These are phyloP conservation scores for Istiophorus platypterus DNA, from an alignment of 2,113 vertebrate species.

Conservation along the genomic window DNA sequence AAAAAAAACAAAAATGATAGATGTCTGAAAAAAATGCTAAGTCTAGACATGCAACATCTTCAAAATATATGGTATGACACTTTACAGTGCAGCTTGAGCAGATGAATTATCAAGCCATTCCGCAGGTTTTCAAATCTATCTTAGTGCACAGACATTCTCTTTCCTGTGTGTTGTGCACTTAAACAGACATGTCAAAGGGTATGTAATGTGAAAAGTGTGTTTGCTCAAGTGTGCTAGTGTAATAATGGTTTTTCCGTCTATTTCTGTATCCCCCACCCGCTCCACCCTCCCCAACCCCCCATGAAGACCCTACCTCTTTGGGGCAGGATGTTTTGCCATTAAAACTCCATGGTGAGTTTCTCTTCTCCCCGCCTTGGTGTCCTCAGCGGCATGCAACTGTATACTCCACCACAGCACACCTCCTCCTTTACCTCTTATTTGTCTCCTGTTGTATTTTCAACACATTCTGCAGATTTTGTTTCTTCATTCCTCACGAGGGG, in stretches of 20 bases:
- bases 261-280: constrained; percentile 86
- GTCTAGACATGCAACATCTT: constrained; percentile 57
- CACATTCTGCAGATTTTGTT: constrained; percentile 55
- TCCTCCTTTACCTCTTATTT: constrained; percentile 73
- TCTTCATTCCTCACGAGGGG: constrained; percentile 46
- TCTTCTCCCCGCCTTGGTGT: constrained; percentile 80
- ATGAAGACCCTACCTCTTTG: constrained; percentile 99
- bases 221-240: constrained; percentile 80
- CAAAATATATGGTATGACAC: constrained; percentile 73
- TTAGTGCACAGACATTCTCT: constrained; percentile 55
- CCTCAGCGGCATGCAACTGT: constrained; percentile 71
- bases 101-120: constrained; percentile 69
- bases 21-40: constrained; percentile 45
- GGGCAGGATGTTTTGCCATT: constrained; percentile 99
- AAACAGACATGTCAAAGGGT: constrained; percentile 77
- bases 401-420: constrained; percentile 39
- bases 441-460: constrained; percentile 70
- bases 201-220: constrained; percentile 80
- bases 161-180: constrained; percentile 76
- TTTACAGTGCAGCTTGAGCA: constrained; percentile 59
- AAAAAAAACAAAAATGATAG: constrained; percentile 39
- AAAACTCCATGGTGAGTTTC: constrained; percentile 99
- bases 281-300: constrained; percentile 61
- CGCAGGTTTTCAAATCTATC: constrained; percentile 71
- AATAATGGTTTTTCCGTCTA: constrained; percentile 92